Conservation (phyloP, 2,797 vertebrate species). For the Lagorchestes hirsutus region DNA sequence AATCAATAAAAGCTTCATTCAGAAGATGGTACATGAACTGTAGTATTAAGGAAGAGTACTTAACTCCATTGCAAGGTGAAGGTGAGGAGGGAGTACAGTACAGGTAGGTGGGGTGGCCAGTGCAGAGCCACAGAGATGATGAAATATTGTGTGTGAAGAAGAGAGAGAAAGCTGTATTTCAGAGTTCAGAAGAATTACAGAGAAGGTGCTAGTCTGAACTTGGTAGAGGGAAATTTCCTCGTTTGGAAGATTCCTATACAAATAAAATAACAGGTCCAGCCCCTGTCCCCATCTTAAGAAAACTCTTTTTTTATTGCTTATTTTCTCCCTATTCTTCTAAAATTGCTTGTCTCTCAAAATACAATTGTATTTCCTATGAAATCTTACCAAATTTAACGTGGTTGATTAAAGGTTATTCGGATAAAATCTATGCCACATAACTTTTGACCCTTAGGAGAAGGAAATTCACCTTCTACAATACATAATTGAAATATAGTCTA, state of each 20-base stretch:
- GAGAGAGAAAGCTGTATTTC: not conserved
- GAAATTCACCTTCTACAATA: conserved; percentile 70
- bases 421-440: conserved; percentile 78
- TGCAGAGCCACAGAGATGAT: not conserved
- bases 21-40: not conserved
- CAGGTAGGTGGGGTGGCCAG: not conserved
- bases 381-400: conserved; percentile 81
- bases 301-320: conserved; percentile 59
- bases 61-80: not conserved
- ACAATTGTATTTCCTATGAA: conserved; percentile 77
- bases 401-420: conserved; percentile 78
- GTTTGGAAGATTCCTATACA: not conserved
- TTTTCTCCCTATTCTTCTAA: conserved; percentile 22
- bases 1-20: not conserved
- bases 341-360: conserved; percentile 56
- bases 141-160: not conserved
- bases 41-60: not conserved
- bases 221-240: not conserved
- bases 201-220: not conserved
- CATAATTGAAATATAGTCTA: conserved; percentile 78
- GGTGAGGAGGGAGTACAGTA: not conserved
- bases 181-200: not conserved
- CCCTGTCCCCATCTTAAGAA: conserved; percentile 27
- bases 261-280: not conserved
- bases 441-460: conserved; percentile 75